Evolutionary conservation across 2,888 invertebrate genomes (phyloP), one percentile per base, ranked within the genome.

Genomic region (Synanthedon tipuliformis): DNA sequence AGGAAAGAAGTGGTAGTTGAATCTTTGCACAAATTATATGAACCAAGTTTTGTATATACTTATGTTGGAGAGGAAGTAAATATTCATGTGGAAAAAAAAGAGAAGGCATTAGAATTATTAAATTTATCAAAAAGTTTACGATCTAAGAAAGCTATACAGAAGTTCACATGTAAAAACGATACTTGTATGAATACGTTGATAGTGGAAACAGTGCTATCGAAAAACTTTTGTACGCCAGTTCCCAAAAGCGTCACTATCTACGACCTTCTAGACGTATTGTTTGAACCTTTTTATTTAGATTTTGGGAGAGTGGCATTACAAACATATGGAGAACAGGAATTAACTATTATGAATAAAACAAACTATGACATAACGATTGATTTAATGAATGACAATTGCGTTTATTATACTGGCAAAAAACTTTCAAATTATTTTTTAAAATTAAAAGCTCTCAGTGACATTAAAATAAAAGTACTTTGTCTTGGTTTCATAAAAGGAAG

Each of bases 21-120:
- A 63, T 86, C 87, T 41, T 62, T 83, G 50, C 84, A 84, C 55
- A 80, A 70, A 62, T 59, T 87, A 51, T 59, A 63, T 45, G 81
- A 84, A 50, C 66, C 59, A 55, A 64, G 71, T 56, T 61, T 64
- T 51, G 57, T 56, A 8, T 82, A 79, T 57, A 79, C 86, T 5
- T 83, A 73, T 58, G 52, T 78, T 18, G 64, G 65, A 50, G 58
- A 73, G 56, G 74, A 78, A 58, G 54, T 75, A 51, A 53, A 55
- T 48, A 56, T 57, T 48, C 63, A 68, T 41, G 56, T 60, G 41
- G 56, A 68, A 56, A 64, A 68, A 52, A 73, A 69, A 61, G 55
- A 63, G 50, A 60, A 59, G 16, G 77, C 72, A 48, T 48, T 57
- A 2, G 63, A 72, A 48, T 69, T 73, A 59, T 65, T 81, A 54